Percentiles rank a stretch among this genome's conserved stretches.
phyloP scores from a whole-genome alignment of 2,888 invertebrate species.

The Drosophila subquinaria region DNA sequence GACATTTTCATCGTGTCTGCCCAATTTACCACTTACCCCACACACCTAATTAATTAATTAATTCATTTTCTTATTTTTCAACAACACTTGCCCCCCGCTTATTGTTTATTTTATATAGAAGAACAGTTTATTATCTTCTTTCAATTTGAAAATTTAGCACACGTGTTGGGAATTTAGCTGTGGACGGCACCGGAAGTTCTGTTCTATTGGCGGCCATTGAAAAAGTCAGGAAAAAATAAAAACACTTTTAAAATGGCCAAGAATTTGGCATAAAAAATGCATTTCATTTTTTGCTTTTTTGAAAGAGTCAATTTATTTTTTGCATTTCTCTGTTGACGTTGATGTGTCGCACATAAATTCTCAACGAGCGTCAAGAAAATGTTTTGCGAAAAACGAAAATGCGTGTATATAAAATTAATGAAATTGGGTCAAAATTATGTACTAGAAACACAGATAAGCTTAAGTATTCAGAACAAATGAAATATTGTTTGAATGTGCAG shows the following conservation, averaged over 20 bases:
- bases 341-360: constrained; percentile 69
- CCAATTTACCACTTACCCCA: constrained; percentile 17
- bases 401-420: constrained; percentile 33
- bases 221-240: constrained; percentile 23
- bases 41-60: constrained; percentile 59
- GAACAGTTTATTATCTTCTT: constrained; percentile 1
- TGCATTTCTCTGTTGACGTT: constrained; percentile 77
- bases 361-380: constrained; percentile 39
- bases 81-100: constrained; percentile 11
- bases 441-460: constrained; percentile 39
- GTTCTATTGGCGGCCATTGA: constrained; percentile 32
- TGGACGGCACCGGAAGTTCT: constrained; percentile 67
- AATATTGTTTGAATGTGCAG: not conserved
- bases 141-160: constrained; percentile 49
- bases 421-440: constrained; percentile 74
- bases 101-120: not conserved
- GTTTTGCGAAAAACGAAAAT: constrained; percentile 36
- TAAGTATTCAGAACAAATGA: constrained; percentile 5
- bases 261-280: constrained; percentile 75
- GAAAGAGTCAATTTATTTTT: constrained; percentile 49
- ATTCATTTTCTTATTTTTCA: constrained; percentile 40
- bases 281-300: constrained; percentile 47
- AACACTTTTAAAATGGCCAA: constrained; percentile 31
- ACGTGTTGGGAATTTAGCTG: constrained; percentile 63
- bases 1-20: constrained; percentile 59